A percentile compares a stretch with the other conserved stretches of the same genome.
These are phyloP conservation scores for Idaea dimidiata DNA, from an alignment of 2,888 invertebrate genomes.

Conservation along the genomic window DNA sequence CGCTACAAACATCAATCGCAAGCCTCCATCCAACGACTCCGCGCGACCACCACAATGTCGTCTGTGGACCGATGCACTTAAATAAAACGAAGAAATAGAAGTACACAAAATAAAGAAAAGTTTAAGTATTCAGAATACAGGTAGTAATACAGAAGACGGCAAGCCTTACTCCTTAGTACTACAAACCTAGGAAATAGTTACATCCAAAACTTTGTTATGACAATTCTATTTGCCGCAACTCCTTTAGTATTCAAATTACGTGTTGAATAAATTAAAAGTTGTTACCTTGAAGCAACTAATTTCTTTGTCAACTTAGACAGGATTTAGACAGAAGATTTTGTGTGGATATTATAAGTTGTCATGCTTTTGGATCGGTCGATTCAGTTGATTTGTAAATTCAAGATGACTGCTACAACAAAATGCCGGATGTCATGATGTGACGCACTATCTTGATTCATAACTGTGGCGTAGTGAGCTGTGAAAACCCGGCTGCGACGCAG, in stretches of 20 bases:
- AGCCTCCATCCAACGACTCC: no score
- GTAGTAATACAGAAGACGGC: neutral
- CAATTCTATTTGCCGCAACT: conserved; percentile 26
- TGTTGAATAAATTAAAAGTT: conserved; percentile 64
- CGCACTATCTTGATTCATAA: no score
- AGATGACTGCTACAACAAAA: no score
- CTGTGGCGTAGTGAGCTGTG: no score
- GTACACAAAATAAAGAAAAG: no score
- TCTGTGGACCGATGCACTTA: no score
- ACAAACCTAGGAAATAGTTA: conserved; percentile 1
- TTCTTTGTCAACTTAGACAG: conserved; percentile 45
- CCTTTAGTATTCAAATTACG: conserved; percentile 61
- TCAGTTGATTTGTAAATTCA: neutral
- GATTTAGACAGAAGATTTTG: neutral
- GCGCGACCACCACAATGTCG: no score
- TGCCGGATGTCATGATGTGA: no score
- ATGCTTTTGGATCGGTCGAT: neutral
- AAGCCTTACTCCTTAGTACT: neutral
- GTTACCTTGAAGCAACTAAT: conserved; percentile 41
- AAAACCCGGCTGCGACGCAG: no score
- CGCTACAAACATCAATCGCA: no score
- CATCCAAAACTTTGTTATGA: conserved; percentile 11
- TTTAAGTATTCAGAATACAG: no score
- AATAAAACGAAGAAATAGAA: no score
- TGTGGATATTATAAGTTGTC: neutral